These are phyloP conservation scores for Lutjanus argentimaculatus DNA, from an alignment of 2,797 vertebrate genomes.

Conservation along the genomic window DNA sequence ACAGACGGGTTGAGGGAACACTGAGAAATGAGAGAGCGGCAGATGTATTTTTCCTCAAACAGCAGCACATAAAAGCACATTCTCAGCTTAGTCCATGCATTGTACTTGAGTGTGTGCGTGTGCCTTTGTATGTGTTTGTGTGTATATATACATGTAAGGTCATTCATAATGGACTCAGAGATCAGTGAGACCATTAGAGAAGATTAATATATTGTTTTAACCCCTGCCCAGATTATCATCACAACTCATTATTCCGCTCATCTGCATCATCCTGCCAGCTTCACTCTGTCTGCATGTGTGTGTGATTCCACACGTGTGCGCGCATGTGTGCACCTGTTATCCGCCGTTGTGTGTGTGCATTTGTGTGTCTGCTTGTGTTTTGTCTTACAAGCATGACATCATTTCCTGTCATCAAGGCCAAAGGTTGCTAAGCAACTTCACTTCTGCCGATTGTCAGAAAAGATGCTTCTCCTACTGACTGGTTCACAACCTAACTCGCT, in stretches of 20 bases:
- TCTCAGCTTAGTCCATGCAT: conserved; percentile 40
- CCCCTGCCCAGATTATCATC: conserved; percentile 70
- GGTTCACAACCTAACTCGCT: conserved; percentile 33
- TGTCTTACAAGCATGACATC: conserved; percentile 63
- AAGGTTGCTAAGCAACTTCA: conserved; percentile 88
- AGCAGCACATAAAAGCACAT: conserved; percentile 37
- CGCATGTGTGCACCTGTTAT: conserved; percentile 47
- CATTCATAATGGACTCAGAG: conserved; percentile 74
- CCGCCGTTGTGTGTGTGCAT: neutral
- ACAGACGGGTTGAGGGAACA: conserved; percentile 44
- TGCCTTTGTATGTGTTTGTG: neutral
- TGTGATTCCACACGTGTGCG: neutral
- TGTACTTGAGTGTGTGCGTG: conserved; percentile 3
- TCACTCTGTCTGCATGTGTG: conserved; percentile 22
- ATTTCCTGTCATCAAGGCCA: conserved; percentile 84
- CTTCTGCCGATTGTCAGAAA: conserved; percentile 72
- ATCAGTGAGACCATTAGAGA: conserved; percentile 72
- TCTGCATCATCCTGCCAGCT: conserved; percentile 29
- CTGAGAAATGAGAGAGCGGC: conserved; percentile 37
- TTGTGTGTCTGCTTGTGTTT: conserved; percentile 56
- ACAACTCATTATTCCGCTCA: conserved; percentile 57
- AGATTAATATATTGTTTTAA: conserved; percentile 79
- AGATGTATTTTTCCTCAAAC: conserved; percentile 55
- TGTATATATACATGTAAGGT: conserved; percentile 40
- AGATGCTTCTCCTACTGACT: conserved; percentile 62